Evolutionary conservation across 2,797 vertebrate genomes (phyloP).

Genomic region (Rhinogobio ventralis): DNA sequence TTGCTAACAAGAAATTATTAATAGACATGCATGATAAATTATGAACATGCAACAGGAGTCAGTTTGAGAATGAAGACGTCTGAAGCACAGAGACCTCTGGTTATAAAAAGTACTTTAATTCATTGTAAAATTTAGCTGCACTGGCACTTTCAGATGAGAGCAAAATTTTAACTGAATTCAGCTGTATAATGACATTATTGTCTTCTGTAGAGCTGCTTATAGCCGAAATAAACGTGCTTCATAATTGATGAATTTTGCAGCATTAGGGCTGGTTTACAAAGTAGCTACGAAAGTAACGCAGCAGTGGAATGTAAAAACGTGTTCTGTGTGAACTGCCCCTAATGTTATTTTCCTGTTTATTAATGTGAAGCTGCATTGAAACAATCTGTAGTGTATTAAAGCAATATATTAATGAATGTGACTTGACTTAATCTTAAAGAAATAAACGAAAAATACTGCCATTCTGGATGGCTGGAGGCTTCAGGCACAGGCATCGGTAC

Average conservation of each 20-base stretch:
- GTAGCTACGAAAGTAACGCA: no score
- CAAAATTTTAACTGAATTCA: not conserved
- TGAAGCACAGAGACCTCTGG: not conserved
- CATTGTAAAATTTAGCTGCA: not conserved
- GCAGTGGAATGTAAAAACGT: not conserved
- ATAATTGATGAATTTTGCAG: not conserved
- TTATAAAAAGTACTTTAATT: not conserved
- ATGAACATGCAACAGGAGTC: not conserved
- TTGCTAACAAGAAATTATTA: not conserved
- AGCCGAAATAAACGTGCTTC: not conserved
- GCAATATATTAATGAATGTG: not conserved
- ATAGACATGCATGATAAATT: not conserved
- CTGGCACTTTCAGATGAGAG: not conserved
- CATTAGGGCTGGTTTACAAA: not conserved
- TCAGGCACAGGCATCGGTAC: conserved; percentile 65
- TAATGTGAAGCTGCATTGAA: not conserved
- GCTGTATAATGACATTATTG: not conserved
- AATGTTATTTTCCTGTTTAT: not conserved
- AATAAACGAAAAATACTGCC: conserved; percentile 76
- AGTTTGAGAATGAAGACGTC: not conserved
- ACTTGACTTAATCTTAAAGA: not conserved
- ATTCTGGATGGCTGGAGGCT: conserved; percentile 65
- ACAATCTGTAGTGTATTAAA: not conserved
- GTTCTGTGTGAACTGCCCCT: not conserved
- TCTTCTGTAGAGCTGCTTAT: not conserved